Evolutionary conservation across 53 echinoderm and acorn worm species (phyloP).

Genomic region (Apostichopus leukothele): DNA sequence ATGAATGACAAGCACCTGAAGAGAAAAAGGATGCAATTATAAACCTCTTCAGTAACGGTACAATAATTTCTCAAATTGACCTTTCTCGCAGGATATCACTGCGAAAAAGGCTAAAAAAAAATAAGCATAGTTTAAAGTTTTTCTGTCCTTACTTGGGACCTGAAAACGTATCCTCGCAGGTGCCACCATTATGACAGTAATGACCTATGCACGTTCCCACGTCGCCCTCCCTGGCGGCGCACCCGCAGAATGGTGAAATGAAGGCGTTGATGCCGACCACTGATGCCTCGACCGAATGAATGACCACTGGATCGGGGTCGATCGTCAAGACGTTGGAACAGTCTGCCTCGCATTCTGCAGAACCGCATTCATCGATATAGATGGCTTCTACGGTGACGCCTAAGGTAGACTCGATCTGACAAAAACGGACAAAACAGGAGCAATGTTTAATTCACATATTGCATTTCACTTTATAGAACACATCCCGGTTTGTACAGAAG

Average conservation of each 20-base stretch:
- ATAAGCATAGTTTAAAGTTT: neutral
- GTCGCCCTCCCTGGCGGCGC: conserved; percentile 57
- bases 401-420: conserved; percentile 28
- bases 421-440: too few relatives aligned
- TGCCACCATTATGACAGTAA: conserved; percentile 89
- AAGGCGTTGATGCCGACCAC: conserved; percentile 79
- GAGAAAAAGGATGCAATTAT: too few relatives aligned
- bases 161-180: conserved; percentile 69
- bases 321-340: conserved; percentile 85
- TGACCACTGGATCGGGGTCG: conserved; percentile 70
- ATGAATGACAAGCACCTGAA: too few relatives aligned
- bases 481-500: too few relatives aligned
- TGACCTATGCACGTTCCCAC: conserved; percentile 62
- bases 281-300: conserved; percentile 71
- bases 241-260: conserved; percentile 66
- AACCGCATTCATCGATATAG: conserved; percentile 81
- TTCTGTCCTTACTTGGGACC: conserved; percentile 64
- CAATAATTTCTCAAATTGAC: too few relatives aligned
- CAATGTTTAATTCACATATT: too few relatives aligned
- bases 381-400: conserved; percentile 78
- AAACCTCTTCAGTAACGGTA: too few relatives aligned
- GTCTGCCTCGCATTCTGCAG: conserved; percentile 83
- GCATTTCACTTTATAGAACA: too few relatives aligned
- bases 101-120: too few relatives aligned
- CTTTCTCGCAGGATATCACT: too few relatives aligned